phyloP scores from a whole-genome alignment of 2,113 vertebrate species.

The Poeciliopsis retropinna region DNA sequence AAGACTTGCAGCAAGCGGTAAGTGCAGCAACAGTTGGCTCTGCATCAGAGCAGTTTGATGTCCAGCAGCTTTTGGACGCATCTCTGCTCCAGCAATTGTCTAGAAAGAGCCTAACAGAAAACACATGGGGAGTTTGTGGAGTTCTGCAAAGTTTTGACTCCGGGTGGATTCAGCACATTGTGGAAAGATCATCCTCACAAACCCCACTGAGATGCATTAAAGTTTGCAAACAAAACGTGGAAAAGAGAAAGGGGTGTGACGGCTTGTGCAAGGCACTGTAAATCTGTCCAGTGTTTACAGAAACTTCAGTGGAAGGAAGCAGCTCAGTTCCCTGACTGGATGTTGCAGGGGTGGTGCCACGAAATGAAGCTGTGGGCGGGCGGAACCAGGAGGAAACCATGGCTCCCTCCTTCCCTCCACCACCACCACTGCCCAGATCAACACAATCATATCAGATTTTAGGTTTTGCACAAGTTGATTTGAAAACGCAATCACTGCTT shows the following conservation, averaged over 20 bases:
- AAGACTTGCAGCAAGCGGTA: neutral
- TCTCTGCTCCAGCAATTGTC: too few relatives aligned
- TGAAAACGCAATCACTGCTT: neutral
- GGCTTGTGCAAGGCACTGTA: too few relatives aligned
- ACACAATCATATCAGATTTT: constrained; percentile 3
- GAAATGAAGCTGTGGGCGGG: constrained; percentile 54
- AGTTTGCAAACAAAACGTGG: too few relatives aligned
- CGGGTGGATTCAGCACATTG: too few relatives aligned
- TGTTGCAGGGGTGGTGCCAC: constrained; percentile 53
- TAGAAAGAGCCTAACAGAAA: neutral
- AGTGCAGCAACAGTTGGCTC: neutral
- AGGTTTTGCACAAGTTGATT: constrained; percentile 1
- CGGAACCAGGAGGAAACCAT: constrained; percentile 50
- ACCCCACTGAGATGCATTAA: too few relatives aligned
- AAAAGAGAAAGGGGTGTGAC: too few relatives aligned
- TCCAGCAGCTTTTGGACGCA: neutral
- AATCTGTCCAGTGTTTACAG: constrained; percentile 45
- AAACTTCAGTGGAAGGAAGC: constrained; percentile 57
- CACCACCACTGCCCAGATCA: neutral
- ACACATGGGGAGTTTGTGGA: too few relatives aligned
- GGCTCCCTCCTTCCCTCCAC: neutral
- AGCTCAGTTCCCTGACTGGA: constrained; percentile 49
- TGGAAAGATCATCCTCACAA: too few relatives aligned
- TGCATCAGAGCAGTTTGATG: too few relatives aligned
- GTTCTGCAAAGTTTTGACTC: too few relatives aligned